phyloP scores from a whole-genome alignment of 2,797 vertebrate species.

The Catharus ustulatus region DNA sequence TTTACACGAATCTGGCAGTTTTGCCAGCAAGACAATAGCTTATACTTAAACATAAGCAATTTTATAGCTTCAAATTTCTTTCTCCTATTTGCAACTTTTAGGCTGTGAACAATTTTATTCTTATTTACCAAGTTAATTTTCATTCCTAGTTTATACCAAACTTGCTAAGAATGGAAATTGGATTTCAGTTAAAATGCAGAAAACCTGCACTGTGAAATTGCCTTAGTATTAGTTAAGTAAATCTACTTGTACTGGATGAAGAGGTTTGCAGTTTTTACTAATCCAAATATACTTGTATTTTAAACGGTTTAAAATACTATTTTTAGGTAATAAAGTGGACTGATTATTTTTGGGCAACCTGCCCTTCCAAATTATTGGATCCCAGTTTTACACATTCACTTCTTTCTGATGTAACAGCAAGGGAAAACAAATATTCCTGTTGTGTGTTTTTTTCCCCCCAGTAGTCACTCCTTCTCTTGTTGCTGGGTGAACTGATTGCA shows the following conservation, averaged over 20 bases:
- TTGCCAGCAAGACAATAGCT: neutral
- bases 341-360: neutral
- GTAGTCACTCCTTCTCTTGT: neutral
- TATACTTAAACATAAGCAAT: neutral
- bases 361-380: neutral
- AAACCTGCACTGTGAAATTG: neutral
- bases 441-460: accelerated
- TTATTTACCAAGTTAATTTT: neutral
- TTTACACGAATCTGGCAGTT: neutral
- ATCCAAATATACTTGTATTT: neutral
- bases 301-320: neutral
- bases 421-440: neutral
- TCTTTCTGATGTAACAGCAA: neutral
- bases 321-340: neutral
- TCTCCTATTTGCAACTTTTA: neutral
- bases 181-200: neutral
- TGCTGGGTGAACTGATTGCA: neutral
- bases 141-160: neutral
- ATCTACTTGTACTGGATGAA: neutral
- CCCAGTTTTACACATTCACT: neutral
- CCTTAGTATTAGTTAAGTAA: neutral
- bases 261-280: neutral
- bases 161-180: neutral
- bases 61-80: neutral
- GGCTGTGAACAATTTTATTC: neutral